These are phyloP conservation scores for Lepus townsendii DNA, from an alignment of 2,797 vertebrate species.

Conservation along the genomic window DNA sequence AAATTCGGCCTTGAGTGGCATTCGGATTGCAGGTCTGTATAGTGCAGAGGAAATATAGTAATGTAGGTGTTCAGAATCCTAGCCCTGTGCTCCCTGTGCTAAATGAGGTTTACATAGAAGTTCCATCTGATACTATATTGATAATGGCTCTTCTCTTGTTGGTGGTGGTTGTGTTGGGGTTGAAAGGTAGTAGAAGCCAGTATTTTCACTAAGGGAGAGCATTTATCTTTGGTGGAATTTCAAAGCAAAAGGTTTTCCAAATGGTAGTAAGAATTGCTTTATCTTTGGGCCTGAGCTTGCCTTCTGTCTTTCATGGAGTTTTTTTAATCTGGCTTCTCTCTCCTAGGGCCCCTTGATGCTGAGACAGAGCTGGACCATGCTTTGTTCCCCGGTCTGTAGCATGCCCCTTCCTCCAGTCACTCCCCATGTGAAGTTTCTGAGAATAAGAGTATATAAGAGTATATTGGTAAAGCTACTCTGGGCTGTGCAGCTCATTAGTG, in stretches of 20 bases:
- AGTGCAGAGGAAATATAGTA: background rate
- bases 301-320: background rate
- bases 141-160: background rate
- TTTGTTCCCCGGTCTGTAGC: background rate
- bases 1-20: background rate
- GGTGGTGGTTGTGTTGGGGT: background rate
- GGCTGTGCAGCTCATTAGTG: background rate
- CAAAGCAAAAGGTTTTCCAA: background rate
- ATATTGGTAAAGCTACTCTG: background rate
- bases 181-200: background rate
- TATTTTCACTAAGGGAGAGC: background rate
- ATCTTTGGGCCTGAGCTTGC: background rate
- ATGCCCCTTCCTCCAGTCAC: background rate
- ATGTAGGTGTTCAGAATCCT: background rate
- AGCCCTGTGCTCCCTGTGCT: background rate
- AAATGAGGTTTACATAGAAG: background rate
- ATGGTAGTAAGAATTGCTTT: background rate
- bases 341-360: background rate
- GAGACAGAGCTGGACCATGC: background rate
- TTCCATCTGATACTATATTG: background rate
- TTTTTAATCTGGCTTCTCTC: background rate
- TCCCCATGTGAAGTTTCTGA: background rate
- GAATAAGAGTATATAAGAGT: background rate
- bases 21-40: background rate
- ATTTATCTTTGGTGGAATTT: slow-evolving; percentile 40